phyloP scores from a whole-genome alignment of 2,888 invertebrate species.

The Ophion costatus region DNA sequence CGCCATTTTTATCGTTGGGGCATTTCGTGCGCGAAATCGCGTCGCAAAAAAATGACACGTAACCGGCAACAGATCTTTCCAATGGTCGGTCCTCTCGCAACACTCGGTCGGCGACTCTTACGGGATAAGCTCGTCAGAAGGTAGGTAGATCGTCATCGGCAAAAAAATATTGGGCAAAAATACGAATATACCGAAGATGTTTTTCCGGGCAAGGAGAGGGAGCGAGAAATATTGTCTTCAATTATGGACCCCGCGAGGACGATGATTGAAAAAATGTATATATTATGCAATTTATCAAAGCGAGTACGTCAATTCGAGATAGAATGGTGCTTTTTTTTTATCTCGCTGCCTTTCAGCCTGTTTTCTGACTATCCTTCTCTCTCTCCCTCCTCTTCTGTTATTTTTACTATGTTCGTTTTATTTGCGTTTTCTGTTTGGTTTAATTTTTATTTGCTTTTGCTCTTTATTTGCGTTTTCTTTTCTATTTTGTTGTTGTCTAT shows the following conservation, averaged over 20 bases:
- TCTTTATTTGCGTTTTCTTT: background rate
- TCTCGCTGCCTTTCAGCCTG: no score
- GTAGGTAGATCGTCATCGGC: constrained; percentile 76
- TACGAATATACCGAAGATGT: background rate
- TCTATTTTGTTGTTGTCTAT: no score
- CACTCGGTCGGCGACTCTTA: constrained; percentile 84
- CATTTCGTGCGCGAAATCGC: background rate
- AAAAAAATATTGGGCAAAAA: background rate
- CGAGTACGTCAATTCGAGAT: no score
- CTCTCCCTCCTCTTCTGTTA: no score
- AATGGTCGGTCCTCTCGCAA: constrained; percentile 84
- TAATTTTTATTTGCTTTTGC: background rate
- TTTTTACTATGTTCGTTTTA: background rate
- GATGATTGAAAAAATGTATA: background rate
- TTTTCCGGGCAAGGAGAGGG: background rate
- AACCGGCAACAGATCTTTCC: constrained; percentile 85
- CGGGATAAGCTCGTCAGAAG: constrained; percentile 85
- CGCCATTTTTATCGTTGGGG: background rate
- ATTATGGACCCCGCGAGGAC: background rate
- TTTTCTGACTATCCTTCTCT: no score
- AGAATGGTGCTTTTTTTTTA: no score
- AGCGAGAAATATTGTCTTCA: background rate
- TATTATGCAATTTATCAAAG: no score
- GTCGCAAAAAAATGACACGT: constrained; percentile 76
- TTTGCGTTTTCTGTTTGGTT: background rate